Evolutionary conservation across 1,140 invertebrate species (phyloP), one percentile per base, ranked within the genome.

Genomic region (Heliconius himera): DNA sequence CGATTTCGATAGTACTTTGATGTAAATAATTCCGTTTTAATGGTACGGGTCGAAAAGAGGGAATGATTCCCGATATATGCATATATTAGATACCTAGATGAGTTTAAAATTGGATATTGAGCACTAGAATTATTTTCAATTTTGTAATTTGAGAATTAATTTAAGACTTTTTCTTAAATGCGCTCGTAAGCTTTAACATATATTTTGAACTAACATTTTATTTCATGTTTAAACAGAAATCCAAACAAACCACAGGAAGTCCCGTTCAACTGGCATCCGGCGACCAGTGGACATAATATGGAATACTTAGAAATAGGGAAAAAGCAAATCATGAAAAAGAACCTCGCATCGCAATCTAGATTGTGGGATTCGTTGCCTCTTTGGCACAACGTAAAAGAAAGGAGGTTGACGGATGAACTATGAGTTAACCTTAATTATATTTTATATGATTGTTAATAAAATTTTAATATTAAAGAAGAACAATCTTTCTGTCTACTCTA

Each of bases 281-380:
- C 84, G 0, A 87, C 83, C 0, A 82, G 78, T 46, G 77, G 82
- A 18, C 20, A 79, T 0, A 87, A 82, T 2, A 82, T 92, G 85
- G 89, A 92, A 70, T 92, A 91, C 70, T 72, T 93, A 41, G 88
- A 91, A 41, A 90, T 93, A 20, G 83, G 73, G 2, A 66, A 29
- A 1, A 22, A 81, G 20, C 83, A 82, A 3, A 77, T 6, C 4
- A 92, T 93, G 91, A 88, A 87, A 76, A 56, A 81, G 3, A 49
- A 89, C 41, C 75, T 92, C 2, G 90, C 87, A 0, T 71, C 83
- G 0, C 77, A 84, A 0, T 88, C 91, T 0, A 82, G 87, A 16
- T 79, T 89, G 26, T 93, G 91, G 91, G 85, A 82, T 0, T 76
- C 73, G 0, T 41, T 93, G 70, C 90, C 91, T 0, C 77, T 93